Evolutionary conservation across 1,140 invertebrate genomes (phyloP), one percentile per base, ranked within the genome.

Genomic region (Neodiprion pinetum): DNA sequence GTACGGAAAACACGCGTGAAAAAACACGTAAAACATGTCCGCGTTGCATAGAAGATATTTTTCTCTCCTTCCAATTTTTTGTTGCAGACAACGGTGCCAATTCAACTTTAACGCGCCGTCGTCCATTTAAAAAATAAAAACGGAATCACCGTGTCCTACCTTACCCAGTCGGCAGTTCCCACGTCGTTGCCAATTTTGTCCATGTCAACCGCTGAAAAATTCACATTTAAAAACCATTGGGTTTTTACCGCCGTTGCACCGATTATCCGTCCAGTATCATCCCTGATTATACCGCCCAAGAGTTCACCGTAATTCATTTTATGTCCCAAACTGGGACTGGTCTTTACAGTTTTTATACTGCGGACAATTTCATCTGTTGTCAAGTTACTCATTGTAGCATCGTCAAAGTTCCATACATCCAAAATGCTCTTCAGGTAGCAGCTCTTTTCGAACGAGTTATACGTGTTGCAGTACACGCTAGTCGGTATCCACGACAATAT

Each of bases 81-180:
- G 28, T 40, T 40, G 1, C 28, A 40, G 28, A 40, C 28, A 40
- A 40, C 5, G 28, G 28, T 2, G 28, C 28, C 28, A 1, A 40
- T 40, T 5, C 28, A 40, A 40, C 28, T 5, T 40, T 40, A 40
- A 40, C 28, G 28, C 28, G 5, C 28, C 28, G 28, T 40, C 28
- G 28, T 40, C 28, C 28, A 40, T 40, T 40, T 1, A 1, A 5
- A 40, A 40, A 40, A 40, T 40, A 40, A 40, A 5, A 40, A 5
- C 28, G 53, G 53, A 61, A 5, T 61, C 4, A 9, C 53, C 8
- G 53, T 61, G 53, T 9, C 3, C 53, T 61, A 61, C 53, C 83
- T 86, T 88, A 92, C 93, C 92, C 93, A 93, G 79, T 94, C 92
- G 80, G 93, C 92, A 48, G 94, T 94, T 73, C 94, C 94, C 12